These are phyloP conservation scores for Tribolium madens DNA, from an alignment of 1,140 invertebrate species.

Conservation along the genomic window DNA sequence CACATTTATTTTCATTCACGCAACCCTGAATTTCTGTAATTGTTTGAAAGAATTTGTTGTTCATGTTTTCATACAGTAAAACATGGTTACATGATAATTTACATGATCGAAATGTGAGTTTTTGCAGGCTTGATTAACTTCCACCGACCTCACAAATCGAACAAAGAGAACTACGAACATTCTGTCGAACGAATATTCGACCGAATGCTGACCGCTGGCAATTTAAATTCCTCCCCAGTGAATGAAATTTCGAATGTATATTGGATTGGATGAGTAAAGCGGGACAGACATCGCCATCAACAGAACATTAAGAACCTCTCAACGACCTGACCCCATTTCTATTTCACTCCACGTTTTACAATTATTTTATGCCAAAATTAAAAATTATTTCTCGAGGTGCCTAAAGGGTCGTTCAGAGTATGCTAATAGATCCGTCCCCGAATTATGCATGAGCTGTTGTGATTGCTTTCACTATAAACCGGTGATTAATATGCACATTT, in stretches of 20 bases:
- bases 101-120: slow-evolving; percentile 50
- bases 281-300: slow-evolving; percentile 30
- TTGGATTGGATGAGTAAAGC: slow-evolving; percentile 55
- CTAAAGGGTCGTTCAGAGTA: slow-evolving; percentile 15
- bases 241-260: slow-evolving; percentile 58
- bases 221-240: slow-evolving; percentile 57
- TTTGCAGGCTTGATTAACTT: slow-evolving; percentile 58
- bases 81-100: slow-evolving; percentile 54
- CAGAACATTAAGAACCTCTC: slow-evolving; percentile 33
- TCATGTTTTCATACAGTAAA: background rate
- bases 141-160: slow-evolving; percentile 56
- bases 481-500: background rate
- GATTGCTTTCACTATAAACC: slow-evolving; percentile 27
- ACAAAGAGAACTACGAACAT: slow-evolving; percentile 54
- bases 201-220: slow-evolving; percentile 56
- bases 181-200: slow-evolving; percentile 55
- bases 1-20: slow-evolving; percentile 7
- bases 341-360: no score
- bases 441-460: slow-evolving; percentile 23
- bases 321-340: slow-evolving; percentile 30
- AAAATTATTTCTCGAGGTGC: background rate
- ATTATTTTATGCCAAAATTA: slow-evolving; percentile 13
- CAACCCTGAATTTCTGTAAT: background rate
- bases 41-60: no score
- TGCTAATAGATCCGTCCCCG: slow-evolving; percentile 8